Base-by-base conservation (phyloP, 2,797 vertebrate species). In the Periophthalmus magnuspinnatus region DNA sequence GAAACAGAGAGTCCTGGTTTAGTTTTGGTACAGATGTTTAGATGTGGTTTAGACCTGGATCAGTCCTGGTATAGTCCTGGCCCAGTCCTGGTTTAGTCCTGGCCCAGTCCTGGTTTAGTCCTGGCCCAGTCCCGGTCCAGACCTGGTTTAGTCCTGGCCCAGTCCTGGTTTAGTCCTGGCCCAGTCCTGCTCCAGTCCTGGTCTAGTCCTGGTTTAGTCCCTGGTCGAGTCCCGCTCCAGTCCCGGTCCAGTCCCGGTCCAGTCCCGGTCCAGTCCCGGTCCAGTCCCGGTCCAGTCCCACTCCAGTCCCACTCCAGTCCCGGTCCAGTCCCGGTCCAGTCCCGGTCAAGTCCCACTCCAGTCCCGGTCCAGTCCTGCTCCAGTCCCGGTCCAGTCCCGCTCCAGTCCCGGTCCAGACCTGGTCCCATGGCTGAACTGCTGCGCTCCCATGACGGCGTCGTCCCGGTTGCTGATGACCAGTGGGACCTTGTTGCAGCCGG, bases 401-500 rank as follows among this genome's bases (percentile, higher is more conserved):
- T 21, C 2, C 8, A 9, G 19, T 8, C 50, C n/a, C 19, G 50
- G 8, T 47, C 22, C 55, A 28, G 55, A 87, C 89, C 84, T 84
- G 0, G 81, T 68, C 4, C 95, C 96, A 84, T 97, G 97, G 21
- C 96, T 93, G 79, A 98, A 99, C 88, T 97, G 96, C 87, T 98
- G 97, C 0, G 97, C 97, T 10, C 96, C 97, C 1, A 95, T 97
- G 76, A 99, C 96, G 0, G 97, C 97, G 22, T 99, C 97, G 0
- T 99, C 96, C 0, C 95, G 93, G 0, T 85, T 94, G n/a, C 91
- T 89, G 78, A 99, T 95, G 81, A 95, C 86, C 90, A 97, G 86
- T 0, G 97, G 97, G 5, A 98, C 93, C 81, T 98, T 98, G 93
- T 96, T 97, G 90, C 97, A 99, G 70, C 97, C 97, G 1, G 97